Base-by-base conservation (phyloP, 2,888 invertebrate genomes). In the Iselma pallidipennis region DNA sequence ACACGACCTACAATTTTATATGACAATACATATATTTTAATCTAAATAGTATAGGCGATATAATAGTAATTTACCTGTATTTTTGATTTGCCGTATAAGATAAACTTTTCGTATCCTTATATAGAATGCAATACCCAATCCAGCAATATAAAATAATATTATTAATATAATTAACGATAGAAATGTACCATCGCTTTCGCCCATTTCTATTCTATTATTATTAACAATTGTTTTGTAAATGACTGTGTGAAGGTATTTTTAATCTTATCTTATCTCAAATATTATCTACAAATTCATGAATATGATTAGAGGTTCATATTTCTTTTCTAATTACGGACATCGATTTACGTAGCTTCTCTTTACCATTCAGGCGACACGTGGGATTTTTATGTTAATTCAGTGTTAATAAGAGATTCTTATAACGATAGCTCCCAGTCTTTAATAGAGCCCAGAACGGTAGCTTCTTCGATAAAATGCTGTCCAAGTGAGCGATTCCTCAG, bases 1-100 rank as follows among this genome's bases (percentile, higher is more conserved):
- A 66, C 65, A 23, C 65, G 59, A 33, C 73, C 73, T 73, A 49
- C 51, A 69, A 65, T 45, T 42, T 10, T n/a, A 28, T 28, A 1
- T 6, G 9, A 5, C 4, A 2, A 28, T 6, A 6, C 4, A 28
- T 28, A 5, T 33, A 51, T 26, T 55, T 55, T 54, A 55, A 14
- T 23, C 31, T n/a, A 29, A 10, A 45, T 21, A 16, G 54, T 55
- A 45, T n/a, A 25, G 25, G 10, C n/a, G 29, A 31, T 21, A 28
- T 37, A 21, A 58, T 19, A 3, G 21, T 42, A 23, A 29, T 31
- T 55, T 53, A 66, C 65, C 65, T 50, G 62, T 59, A 28, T 62
- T 49, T 57, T 59, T 59, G n/a, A 66, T 66, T 60, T 59, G 50
- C 31, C 50, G 29, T 29, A 66, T 54, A 10, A 66, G 26, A 21